These are phyloP conservation scores for Tragelaphus strepsiceros DNA, from an alignment of 2,113 vertebrate species.

Conservation along the genomic window DNA sequence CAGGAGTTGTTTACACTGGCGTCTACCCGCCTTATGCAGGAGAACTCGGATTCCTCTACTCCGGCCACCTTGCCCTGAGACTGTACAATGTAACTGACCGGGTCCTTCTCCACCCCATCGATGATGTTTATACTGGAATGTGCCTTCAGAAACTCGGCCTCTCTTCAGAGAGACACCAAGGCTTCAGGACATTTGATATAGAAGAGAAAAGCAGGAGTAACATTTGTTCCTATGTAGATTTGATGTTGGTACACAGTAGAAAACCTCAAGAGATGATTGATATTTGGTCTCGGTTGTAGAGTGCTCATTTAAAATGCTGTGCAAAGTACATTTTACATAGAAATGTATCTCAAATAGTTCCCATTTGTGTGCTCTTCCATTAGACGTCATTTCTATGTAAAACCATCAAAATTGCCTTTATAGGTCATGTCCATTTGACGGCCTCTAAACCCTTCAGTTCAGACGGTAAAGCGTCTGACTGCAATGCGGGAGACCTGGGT, in stretches of 20 bases:
- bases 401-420: too few relatives aligned
- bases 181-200: slow-evolving; percentile 92
- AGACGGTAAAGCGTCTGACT: too few relatives aligned
- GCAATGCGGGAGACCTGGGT: too few relatives aligned
- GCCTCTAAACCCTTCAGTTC: too few relatives aligned
- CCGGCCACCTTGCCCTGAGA: slow-evolving; percentile 84
- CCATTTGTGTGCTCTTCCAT: too few relatives aligned
- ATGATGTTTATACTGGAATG: slow-evolving; percentile 96
- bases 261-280: too few relatives aligned
- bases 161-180: slow-evolving; percentile 88
- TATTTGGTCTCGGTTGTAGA: too few relatives aligned
- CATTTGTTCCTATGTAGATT: slow-evolving; percentile 86
- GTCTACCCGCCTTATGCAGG: slow-evolving; percentile 89
- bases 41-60: slow-evolving; percentile 91
- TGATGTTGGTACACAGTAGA: slow-evolving; percentile 83
- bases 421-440: too few relatives aligned
- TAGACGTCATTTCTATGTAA: too few relatives aligned
- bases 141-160: slow-evolving; percentile 93
- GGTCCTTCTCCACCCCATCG: slow-evolving; percentile 90
- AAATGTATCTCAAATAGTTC: too few relatives aligned
- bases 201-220: slow-evolving; percentile 87
- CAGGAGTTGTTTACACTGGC: slow-evolving; percentile 81
- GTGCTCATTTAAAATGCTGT: too few relatives aligned
- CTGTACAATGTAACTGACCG: slow-evolving; percentile 82
- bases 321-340: too few relatives aligned